These are phyloP conservation scores for Polyommatus icarus DNA, from an alignment of 2,888 invertebrate genomes.

Conservation along the genomic window DNA sequence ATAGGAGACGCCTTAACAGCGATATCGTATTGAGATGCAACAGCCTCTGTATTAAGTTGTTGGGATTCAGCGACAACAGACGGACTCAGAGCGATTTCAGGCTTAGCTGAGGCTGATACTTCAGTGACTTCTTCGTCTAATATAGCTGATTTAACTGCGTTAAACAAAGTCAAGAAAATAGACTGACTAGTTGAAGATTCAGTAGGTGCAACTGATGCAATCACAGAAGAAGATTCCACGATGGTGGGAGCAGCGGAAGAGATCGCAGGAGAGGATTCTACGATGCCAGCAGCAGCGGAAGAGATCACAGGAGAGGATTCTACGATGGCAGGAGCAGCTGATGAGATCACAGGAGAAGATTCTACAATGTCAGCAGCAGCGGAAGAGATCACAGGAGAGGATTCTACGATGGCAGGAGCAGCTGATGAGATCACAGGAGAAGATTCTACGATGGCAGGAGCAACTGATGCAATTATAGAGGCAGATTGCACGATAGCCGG, in stretches of 20 bases:
- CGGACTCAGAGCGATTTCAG: not conserved
- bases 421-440: slow-evolving; percentile 38
- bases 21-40: not conserved
- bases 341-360: slow-evolving; percentile 45
- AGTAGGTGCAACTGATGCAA: slow-evolving; percentile 34
- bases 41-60: not conserved
- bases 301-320: slow-evolving; percentile 49
- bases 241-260: slow-evolving; percentile 15
- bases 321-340: slow-evolving; percentile 36
- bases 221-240: slow-evolving; percentile 50
- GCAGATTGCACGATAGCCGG: not conserved
- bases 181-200: slow-evolving; percentile 47
- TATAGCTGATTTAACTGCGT: not conserved
- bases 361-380: slow-evolving; percentile 43
- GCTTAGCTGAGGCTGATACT: not conserved
- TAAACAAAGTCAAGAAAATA: not conserved
- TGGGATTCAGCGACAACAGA: not conserved
- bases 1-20: slow-evolving; percentile 20
- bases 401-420: slow-evolving; percentile 46
- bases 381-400: slow-evolving; percentile 42
- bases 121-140: not conserved
- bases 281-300: not conserved
- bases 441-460: slow-evolving; percentile 48
- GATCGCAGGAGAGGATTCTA: slow-evolving; percentile 50
- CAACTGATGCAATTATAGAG: not conserved